Evolutionary conservation across 2,888 invertebrate species (phyloP).

Genomic region (Trisateles emortualis): DNA sequence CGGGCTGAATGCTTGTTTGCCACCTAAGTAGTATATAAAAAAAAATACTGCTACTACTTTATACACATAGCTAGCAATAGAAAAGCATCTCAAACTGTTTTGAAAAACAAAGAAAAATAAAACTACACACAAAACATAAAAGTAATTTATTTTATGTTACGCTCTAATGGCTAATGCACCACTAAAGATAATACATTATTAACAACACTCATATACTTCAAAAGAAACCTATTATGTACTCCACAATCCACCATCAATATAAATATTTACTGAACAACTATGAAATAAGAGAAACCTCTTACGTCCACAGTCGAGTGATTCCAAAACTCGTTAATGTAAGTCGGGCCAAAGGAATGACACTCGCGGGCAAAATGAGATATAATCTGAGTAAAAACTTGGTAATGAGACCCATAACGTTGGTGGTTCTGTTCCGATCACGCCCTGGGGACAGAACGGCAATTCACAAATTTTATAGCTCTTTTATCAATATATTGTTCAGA

Average conservation of each 20-base stretch:
- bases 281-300: slow-evolving; percentile 17
- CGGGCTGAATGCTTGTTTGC: no score
- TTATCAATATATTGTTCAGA: no score
- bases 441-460: slow-evolving; percentile 25
- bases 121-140: no score
- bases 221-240: background rate
- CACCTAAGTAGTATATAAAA: no score
- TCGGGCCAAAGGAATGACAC: slow-evolving; percentile 29
- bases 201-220: background rate
- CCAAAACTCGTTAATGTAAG: slow-evolving; percentile 23
- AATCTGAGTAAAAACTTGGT: slow-evolving; percentile 38
- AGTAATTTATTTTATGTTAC: no score
- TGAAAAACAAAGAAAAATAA: no score
- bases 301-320: slow-evolving; percentile 14
- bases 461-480: slow-evolving; percentile 41
- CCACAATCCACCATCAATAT: slow-evolving; percentile 3
- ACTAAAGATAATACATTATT: background rate
- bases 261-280: slow-evolving; percentile 14
- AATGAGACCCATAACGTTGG: slow-evolving; percentile 41
- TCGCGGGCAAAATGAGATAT: slow-evolving; percentile 40
- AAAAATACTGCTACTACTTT: no score
- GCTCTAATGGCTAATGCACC: background rate
- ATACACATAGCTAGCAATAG: no score
- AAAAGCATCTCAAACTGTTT: no score
- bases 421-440: slow-evolving; percentile 30